Evolutionary conservation across 2,888 invertebrate species (phyloP).

Genomic region (Apotomis turbidana): DNA sequence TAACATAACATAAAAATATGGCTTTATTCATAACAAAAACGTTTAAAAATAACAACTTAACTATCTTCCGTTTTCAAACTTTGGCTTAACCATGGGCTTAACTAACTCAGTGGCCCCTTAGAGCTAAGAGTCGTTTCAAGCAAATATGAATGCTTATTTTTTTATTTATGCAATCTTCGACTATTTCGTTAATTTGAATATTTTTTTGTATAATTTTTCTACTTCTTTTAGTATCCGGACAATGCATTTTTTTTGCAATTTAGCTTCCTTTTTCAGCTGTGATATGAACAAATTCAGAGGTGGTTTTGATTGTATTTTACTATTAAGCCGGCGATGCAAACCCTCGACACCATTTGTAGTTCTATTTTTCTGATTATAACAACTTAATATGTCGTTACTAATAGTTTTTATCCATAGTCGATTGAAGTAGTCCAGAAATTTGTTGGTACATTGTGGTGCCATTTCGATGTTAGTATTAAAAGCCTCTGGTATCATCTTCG

Average conservation of each 20-base stretch:
- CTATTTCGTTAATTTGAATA: too few species aligned
- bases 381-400: conserved; percentile 11
- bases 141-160: too few species aligned
- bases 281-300: conserved; percentile 1
- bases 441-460: not conserved
- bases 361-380: conserved; percentile 5
- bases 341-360: not conserved
- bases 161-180: too few species aligned
- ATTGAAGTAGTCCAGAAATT: conserved; percentile 13
- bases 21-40: too few species aligned
- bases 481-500: conserved; percentile 1
- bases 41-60: too few species aligned
- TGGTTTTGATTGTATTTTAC: not conserved
- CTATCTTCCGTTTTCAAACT: too few species aligned
- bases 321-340: not conserved
- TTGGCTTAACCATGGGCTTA: too few species aligned
- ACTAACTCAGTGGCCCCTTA: too few species aligned
- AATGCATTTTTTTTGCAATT: not conserved
- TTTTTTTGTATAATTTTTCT: too few species aligned
- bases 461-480: conserved; percentile 12
- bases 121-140: too few species aligned
- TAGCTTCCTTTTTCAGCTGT: not conserved
- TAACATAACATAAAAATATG: too few species aligned
- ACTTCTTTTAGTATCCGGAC: too few species aligned
- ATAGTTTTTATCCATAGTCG: not conserved